Conservation (phyloP, 2,113 vertebrate genomes). For the Caretta caretta region DNA sequence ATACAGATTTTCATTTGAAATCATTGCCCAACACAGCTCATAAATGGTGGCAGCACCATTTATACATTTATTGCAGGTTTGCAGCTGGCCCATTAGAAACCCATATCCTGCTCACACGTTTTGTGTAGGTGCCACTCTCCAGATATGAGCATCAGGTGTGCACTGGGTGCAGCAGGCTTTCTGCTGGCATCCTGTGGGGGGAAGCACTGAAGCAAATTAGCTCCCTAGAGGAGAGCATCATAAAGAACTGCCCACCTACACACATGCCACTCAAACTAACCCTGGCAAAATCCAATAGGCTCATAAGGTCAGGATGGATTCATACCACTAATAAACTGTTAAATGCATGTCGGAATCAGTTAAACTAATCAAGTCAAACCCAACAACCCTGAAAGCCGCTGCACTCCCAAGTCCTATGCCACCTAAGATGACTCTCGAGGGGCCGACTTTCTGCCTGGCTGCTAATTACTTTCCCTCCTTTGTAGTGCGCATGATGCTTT, state of each 20-base stretch:
- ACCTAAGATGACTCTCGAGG: rapidly evolving
- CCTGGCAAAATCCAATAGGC: background rate
- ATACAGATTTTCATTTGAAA: conserved; percentile 74
- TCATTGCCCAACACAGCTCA: conserved; percentile 63
- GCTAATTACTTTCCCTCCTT: background rate
- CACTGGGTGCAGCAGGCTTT: background rate
- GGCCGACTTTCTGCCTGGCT: background rate
- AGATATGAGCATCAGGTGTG: background rate
- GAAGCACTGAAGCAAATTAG: background rate
- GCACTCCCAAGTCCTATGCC: background rate
- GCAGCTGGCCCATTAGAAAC: background rate
- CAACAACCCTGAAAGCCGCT: background rate
- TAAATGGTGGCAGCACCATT: conserved; percentile 1
- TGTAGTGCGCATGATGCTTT: background rate
- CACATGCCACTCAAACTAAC: rapidly evolving
- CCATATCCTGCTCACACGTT: background rate
- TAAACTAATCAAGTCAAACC: background rate
- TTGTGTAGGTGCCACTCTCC: background rate
- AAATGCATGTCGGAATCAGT: background rate
- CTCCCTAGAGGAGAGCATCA: background rate
- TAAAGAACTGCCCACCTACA: background rate
- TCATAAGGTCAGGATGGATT: background rate
- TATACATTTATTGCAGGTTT: too few relatives aligned
- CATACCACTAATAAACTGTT: background rate
- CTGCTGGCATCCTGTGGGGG: background rate